Evolutionary conservation across 2,113 vertebrate species (phyloP), one percentile per base, ranked within the genome.

Genomic region (Promerops cafer): DNA sequence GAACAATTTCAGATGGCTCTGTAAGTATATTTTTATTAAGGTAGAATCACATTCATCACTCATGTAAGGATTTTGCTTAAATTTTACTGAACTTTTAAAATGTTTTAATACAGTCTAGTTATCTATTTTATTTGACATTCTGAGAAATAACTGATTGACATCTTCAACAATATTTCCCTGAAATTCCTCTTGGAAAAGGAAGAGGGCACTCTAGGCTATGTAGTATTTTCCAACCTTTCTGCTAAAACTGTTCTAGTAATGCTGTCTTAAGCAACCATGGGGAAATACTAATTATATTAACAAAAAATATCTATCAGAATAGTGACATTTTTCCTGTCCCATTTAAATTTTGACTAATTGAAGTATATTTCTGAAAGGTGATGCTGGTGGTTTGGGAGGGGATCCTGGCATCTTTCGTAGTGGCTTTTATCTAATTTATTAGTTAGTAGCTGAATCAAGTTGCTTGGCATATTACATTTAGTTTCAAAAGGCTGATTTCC

Each of bases 1-100:
- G 99, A 99, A 78, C 99, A 99, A 96, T 99, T 99, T 97, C 98
- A 98, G 97, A 99, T 99, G 99, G 99, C 99, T 85, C 98, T 99
- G 99, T 99, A 97, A 99, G 99, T 99, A 98, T 94, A 39, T 60
- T 95, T 56, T 54, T 61, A 80, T 79, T 65, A 39, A 63, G 30
- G 21, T 37, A 85, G 72, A 68, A 83, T 79, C 8, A 11, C 9
- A 6, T 77, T 83, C 5, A 14, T 84, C 15, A 53, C 16, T 65
- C 27, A 11, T 33, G 14, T 66, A 44, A 74, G n/a, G 16, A n/a
- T 76, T 63, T 89, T 17, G 39, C 47, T 57, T 53, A 53, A 95
- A 30, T 93, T 64, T 64, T 90, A 21, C 27, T 60, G 28, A 52
- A 16, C 0, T 75, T 54, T 45, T 74, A 77, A 42, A 1, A 7